Conservation (phyloP, 1,140 invertebrate genomes). For the Marisa cornuarietis region DNA sequence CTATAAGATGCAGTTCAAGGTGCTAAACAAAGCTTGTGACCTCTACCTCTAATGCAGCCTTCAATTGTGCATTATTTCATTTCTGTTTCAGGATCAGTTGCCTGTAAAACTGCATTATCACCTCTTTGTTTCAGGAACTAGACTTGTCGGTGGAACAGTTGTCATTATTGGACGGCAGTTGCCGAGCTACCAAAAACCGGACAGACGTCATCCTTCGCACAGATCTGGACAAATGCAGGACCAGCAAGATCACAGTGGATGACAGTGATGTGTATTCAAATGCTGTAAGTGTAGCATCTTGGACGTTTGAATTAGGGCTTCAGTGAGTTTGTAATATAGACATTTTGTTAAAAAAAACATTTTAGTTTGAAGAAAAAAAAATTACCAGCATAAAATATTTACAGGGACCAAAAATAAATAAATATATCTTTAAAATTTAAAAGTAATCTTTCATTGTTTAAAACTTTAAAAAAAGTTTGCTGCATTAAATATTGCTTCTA, state of each 20-base stretch:
- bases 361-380: too few relatives aligned
- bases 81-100: slow-evolving; percentile 5
- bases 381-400: too few relatives aligned
- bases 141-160: slow-evolving; percentile 36
- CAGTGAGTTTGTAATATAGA: background rate
- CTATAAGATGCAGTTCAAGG: too few relatives aligned
- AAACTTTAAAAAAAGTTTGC: too few relatives aligned
- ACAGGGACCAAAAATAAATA: too few relatives aligned
- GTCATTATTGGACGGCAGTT: slow-evolving; percentile 32
- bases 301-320: background rate
- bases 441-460: too few relatives aligned
- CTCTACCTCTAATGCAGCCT: too few relatives aligned
- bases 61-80: background rate
- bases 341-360: too few relatives aligned
- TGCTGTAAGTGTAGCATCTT: slow-evolving; percentile 19
- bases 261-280: slow-evolving; percentile 27
- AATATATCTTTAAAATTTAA: too few relatives aligned
- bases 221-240: slow-evolving; percentile 26
- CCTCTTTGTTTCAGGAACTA: slow-evolving; percentile 30
- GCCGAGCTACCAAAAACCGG: slow-evolving; percentile 29
- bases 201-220: slow-evolving; percentile 33
- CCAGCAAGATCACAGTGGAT: slow-evolving; percentile 26
- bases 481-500: too few relatives aligned
- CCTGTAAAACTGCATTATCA: slow-evolving; percentile 5
- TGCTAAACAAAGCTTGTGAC: too few relatives aligned